Evolutionary conservation across 1,140 invertebrate genomes (phyloP).

Genomic region (Danaus plexippus): DNA sequence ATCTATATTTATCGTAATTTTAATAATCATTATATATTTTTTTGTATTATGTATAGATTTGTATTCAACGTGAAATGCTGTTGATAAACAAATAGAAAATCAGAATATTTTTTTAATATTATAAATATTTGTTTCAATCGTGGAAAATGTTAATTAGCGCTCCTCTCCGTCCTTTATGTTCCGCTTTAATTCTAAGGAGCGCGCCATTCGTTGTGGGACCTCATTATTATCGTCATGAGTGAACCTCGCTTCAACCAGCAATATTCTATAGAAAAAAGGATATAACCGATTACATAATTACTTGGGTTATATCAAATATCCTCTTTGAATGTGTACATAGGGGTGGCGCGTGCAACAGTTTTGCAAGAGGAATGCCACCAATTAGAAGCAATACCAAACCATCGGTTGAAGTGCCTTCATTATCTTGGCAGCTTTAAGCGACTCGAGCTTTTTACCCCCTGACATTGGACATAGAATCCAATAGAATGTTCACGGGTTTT

Average conservation of each 20-base stretch:
- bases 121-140: too few species aligned
- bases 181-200: constrained; percentile 16
- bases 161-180: constrained; percentile 18
- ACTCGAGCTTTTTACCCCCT: constrained; percentile 41
- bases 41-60: too few species aligned
- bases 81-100: too few species aligned
- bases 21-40: too few species aligned
- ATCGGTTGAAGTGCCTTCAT: constrained; percentile 67
- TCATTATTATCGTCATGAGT: constrained; percentile 34
- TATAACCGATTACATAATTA: background rate
- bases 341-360: constrained; percentile 68
- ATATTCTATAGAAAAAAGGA: background rate
- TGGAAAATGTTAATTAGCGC: constrained; percentile 27
- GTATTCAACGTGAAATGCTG: too few species aligned
- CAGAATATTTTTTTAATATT: too few species aligned
- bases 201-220: constrained; percentile 33
- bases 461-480: constrained; percentile 49
- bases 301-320: constrained; percentile 7
- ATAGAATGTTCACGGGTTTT: constrained; percentile 60
- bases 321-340: constrained; percentile 36
- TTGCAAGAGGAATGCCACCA: constrained; percentile 62
- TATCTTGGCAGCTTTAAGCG: constrained; percentile 44
- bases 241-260: background rate
- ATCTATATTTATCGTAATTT: too few species aligned
- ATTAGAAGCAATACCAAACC: constrained; percentile 68